Evolutionary conservation across 2,113 vertebrate genomes (phyloP).

Genomic region (Ammospiza nelsoni): DNA sequence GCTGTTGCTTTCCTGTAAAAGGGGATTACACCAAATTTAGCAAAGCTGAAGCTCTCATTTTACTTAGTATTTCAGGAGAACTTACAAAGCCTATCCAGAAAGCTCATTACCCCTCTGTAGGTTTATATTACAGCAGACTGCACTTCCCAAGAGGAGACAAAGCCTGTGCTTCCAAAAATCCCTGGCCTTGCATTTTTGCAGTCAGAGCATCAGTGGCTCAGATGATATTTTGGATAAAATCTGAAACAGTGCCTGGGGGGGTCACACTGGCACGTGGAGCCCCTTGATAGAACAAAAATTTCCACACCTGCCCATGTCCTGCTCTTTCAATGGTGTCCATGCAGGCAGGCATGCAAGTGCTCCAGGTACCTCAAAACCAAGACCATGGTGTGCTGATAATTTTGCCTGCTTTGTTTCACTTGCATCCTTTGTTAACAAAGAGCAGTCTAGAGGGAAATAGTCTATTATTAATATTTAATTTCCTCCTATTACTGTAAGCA

Average conservation of each 20-base stretch:
- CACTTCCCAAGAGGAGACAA: background rate
- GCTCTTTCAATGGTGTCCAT: background rate
- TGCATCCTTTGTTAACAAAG: slow-evolving; percentile 33
- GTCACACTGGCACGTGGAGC: background rate
- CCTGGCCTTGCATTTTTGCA: background rate
- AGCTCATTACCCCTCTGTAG: background rate
- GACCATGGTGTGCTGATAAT: background rate
- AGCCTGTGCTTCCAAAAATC: background rate
- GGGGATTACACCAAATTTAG: background rate
- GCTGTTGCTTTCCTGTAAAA: background rate
- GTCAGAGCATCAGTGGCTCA: background rate
- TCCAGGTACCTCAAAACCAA: background rate
- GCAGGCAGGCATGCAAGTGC: background rate
- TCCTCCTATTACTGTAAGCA: slow-evolving; percentile 70
- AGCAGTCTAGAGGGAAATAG: slow-evolving; percentile 61
- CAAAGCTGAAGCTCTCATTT: background rate
- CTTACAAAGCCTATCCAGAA: background rate
- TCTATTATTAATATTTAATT: slow-evolving; percentile 74
- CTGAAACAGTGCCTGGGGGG: background rate
- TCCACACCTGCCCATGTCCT: background rate
- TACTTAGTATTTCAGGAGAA: background rate
- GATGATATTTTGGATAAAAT: background rate
- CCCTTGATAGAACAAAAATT: background rate
- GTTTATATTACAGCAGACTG: background rate
- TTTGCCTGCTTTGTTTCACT: slow-evolving; percentile 60